Base-by-base conservation (phyloP, 2,888 invertebrate species). In the Caenorhabditis uteleia region DNA sequence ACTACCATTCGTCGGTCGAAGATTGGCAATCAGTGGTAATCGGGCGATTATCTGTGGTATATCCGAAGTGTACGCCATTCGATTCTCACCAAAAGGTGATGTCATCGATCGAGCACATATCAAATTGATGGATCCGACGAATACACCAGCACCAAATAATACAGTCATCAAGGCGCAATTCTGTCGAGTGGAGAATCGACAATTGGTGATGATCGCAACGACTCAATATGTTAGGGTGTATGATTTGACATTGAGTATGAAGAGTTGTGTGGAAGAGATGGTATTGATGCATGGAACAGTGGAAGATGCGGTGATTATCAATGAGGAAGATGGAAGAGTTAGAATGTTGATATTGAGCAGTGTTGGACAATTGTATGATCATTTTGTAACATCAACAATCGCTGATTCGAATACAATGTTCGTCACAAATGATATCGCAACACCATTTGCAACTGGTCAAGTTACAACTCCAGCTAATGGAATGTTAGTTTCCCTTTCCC, bases 281-380 rank as follows among this genome's bases (percentile, higher is more conserved):
- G 73, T 73, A 20, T 40, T 73, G 18, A 60, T 70, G 3, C 46
- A 61, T 43, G 69, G 69, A 26, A 69, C 69, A 21, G 66, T 72
- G 0, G 62, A 60, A 34, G 71, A 72, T 36, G 20, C 69, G 14
- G 26, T 39, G 2, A 34, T 71, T 12, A 26, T 72, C 12, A 43
- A 46, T 6, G 36, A 40, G n/a, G 58, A 46, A 3, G 39, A 54
- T 23, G 53, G 49, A 16, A 29, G 26, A 6, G 49, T 59, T 21
- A 44, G 46, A 20, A 29, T 64, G 7, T 34, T 69, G n/a, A 55
- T 72, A 1, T 48, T 72, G 14, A 44, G 54, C n/a, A 65, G 43
- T 8, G 42, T 45, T 3, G 67, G 69, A 8, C 54, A 58, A 36
- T 40, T 72, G 5, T 69, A 72, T 48, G 58, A 53, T 16, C 69